phyloP scores from a whole-genome alignment of 2,888 invertebrate genomes.

The Tubiluchus corallicola region DNA sequence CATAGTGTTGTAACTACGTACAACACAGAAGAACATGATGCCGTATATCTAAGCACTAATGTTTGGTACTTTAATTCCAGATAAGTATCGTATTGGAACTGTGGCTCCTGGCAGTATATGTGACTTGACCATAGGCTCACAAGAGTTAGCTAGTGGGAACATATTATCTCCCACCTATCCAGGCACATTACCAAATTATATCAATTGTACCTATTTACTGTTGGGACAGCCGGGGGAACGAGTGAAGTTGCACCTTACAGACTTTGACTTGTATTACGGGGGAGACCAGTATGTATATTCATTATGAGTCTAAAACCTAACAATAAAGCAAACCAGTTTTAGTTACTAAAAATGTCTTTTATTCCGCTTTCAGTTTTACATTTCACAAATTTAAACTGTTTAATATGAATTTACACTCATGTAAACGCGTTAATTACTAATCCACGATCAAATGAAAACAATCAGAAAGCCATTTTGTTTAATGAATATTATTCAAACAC shows the following conservation, averaged over 20 bases:
- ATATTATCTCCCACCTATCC: constrained; percentile 96
- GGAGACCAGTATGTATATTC: constrained; percentile 91
- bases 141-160: constrained; percentile 43
- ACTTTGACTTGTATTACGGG: constrained; percentile 95
- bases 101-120: not conserved
- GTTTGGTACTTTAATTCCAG: too few species aligned
- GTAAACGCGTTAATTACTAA: too few species aligned
- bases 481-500: too few species aligned
- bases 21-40: too few species aligned
- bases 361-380: constrained; percentile 2
- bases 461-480: too few species aligned
- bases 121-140: not conserved
- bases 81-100: not conserved
- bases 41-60: too few species aligned
- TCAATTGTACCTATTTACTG: constrained; percentile 59
- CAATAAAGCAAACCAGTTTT: too few species aligned
- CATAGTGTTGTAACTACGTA: too few species aligned
- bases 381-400: too few species aligned
- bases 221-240: constrained; percentile 73
- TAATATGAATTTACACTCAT: too few species aligned
- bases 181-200: constrained; percentile 92
- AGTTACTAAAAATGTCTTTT: constrained; percentile 7
- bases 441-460: too few species aligned
- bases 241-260: constrained; percentile 83
- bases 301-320: too few species aligned